Base-by-base conservation (phyloP, 2,888 invertebrate species). In the Meliscaeva auricollis region DNA sequence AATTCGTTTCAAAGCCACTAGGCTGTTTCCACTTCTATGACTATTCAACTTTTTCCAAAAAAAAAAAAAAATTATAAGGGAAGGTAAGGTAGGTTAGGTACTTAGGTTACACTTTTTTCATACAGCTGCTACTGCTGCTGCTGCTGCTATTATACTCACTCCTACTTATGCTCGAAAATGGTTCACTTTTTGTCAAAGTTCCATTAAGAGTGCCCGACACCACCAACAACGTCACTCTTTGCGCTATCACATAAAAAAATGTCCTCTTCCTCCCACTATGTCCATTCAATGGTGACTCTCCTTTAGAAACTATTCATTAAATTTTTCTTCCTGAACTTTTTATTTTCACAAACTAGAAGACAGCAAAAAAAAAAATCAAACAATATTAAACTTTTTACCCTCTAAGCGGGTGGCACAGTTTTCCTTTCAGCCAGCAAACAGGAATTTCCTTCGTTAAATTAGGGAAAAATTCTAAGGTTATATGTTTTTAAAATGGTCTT, bases 1-100 rank as follows among this genome's bases (percentile, higher is more conserved):
- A 66, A 66, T 66, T 66, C 50, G 50, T 66, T 66, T 66, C 48
- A 66, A 66, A 66, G 35, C 66, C 66, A 66, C 48, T 66, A 66
- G 66, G 66, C 66, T 66, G 35, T 66, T 66, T 66, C 35, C 66
- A 66, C 50, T 66, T 66, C 35, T 66, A 15, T 66, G 66, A 66
- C 66, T 66, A 50, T 66, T 66, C 48, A 66, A 66, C 50, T 66
- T 66, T 66, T 50, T 11, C 38, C 11, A 6, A 7, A 7, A 13
- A 38, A 26, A 26, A 26, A 26, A 26, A 26, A n/a, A n/a, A n/a
- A n/a, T n/a, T n/a, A n/a, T n/a, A n/a, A n/a, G n/a, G n/a, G n/a
- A n/a, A n/a, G n/a, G n/a, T n/a, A n/a, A 26, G 48, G 13, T 46
- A 35, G 35, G 56, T 56, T 13, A 15, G 15, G 44, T 15, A 62